These are phyloP conservation scores for Plecotus auritus DNA, from an alignment of 2,113 vertebrate species.

Conservation along the genomic window DNA sequence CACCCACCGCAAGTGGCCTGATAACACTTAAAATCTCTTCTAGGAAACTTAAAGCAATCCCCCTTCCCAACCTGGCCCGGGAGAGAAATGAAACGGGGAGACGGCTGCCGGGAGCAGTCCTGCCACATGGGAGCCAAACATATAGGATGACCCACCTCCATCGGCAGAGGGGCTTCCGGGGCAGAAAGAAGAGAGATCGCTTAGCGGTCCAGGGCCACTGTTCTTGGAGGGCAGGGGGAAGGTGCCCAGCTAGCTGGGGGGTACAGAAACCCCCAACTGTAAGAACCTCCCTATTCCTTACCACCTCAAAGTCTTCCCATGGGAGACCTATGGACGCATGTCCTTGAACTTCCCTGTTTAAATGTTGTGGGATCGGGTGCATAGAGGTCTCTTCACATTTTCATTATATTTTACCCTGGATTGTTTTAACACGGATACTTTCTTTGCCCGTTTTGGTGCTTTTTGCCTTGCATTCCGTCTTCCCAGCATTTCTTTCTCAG, in stretches of 20 bases:
- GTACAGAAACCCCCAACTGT: not conserved
- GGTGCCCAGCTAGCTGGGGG: not conserved
- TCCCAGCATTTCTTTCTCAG: not conserved
- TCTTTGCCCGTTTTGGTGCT: not conserved
- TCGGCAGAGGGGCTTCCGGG: constrained; percentile 12
- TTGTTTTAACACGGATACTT: not conserved
- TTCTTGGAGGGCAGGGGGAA: not conserved
- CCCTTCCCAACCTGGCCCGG: constrained; percentile 48
- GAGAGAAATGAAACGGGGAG: constrained; percentile 64
- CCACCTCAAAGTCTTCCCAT: not conserved
- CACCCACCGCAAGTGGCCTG: not conserved
- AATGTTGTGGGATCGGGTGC: not conserved
- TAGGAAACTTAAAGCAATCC: not conserved
- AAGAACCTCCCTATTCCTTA: not conserved
- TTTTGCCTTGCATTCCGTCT: not conserved
- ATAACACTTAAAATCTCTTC: not conserved
- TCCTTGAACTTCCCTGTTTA: not conserved
- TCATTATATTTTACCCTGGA: not conserved
- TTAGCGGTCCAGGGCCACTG: not conserved
- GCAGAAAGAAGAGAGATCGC: not conserved
- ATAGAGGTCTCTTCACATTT: not conserved
- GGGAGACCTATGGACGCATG: not conserved
- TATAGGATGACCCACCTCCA: constrained; percentile 70
- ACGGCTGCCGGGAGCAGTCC: constrained; percentile 32
- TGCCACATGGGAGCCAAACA: constrained; percentile 68